Conservation (phyloP, 2,888 invertebrate genomes). For the Dynastes grantii region DNA sequence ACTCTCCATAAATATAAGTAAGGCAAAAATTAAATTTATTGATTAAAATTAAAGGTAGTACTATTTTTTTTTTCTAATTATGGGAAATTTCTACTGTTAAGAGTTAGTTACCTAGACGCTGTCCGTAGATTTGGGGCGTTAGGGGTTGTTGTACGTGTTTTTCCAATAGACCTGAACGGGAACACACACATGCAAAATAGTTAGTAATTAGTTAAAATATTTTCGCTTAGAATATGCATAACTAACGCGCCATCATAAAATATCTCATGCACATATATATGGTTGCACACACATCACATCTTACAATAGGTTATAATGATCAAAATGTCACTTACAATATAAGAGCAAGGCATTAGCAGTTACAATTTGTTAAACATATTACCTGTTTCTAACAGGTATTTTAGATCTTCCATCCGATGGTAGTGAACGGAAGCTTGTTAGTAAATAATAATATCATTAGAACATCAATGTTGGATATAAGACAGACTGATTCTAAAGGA, state of each 20-base stretch:
- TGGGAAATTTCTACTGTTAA: constrained; percentile 26
- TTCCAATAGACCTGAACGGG: constrained; percentile 68
- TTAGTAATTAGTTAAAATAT: constrained; percentile 52
- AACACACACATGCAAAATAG: constrained; percentile 64
- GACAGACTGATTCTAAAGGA: constrained; percentile 19
- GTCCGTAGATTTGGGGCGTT: constrained; percentile 70
- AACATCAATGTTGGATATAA: constrained; percentile 27
- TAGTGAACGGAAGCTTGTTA: constrained; percentile 66
- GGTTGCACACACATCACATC: not conserved
- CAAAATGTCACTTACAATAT: not conserved
- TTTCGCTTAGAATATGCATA: constrained; percentile 59
- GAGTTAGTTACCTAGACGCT: constrained; percentile 68
- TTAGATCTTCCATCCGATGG: constrained; percentile 67
- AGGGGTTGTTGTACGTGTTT: constrained; percentile 69
- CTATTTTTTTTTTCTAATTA: not conserved
- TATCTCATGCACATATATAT: constrained; percentile 24
- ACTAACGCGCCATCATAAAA: constrained; percentile 18
- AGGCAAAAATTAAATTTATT: too few species aligned
- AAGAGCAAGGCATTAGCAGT: too few species aligned
- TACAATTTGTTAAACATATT: constrained; percentile 19
- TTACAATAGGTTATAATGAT: not conserved
- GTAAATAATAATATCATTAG: constrained; percentile 54
- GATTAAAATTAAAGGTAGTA: too few species aligned
- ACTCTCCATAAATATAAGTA: too few species aligned
- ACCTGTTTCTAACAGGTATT: constrained; percentile 64